Conservation (phyloP, 1,140 invertebrate species). For the Neodiprion pinetum region DNA sequence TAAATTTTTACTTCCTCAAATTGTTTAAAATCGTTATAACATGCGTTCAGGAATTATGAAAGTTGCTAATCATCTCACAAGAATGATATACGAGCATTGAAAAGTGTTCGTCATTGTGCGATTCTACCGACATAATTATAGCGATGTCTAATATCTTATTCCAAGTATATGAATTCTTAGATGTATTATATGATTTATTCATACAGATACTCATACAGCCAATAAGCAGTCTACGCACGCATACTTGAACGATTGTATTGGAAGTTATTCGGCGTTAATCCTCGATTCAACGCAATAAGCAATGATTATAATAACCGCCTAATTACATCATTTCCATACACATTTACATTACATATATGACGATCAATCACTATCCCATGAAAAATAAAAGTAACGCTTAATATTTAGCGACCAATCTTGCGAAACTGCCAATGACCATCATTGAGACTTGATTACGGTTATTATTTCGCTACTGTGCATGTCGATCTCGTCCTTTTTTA, state of each 20-base stretch:
- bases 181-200: neutral
- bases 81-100: too few relatives aligned
- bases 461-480: neutral
- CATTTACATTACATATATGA: neutral
- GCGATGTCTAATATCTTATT: too few relatives aligned
- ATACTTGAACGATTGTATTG: neutral
- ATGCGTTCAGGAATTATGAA: too few relatives aligned
- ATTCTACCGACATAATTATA: too few relatives aligned
- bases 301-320: neutral
- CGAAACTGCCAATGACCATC: neutral
- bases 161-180: too few relatives aligned
- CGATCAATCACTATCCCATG: neutral
- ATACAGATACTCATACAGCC: neutral
- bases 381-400: neutral
- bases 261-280: neutral
- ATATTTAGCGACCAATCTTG: neutral
- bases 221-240: neutral
- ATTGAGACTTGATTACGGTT: slow-evolving; percentile 7
- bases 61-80: too few relatives aligned
- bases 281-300: neutral
- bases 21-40: too few relatives aligned
- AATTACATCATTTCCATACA: neutral
- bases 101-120: too few relatives aligned
- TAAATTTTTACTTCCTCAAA: too few relatives aligned
- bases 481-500: slow-evolving; percentile 1